A percentile compares a stretch with the other conserved stretches of the same genome.
Conservation (phyloP, 2,797 vertebrate genomes). For the Nyctalus aviator region DNA sequence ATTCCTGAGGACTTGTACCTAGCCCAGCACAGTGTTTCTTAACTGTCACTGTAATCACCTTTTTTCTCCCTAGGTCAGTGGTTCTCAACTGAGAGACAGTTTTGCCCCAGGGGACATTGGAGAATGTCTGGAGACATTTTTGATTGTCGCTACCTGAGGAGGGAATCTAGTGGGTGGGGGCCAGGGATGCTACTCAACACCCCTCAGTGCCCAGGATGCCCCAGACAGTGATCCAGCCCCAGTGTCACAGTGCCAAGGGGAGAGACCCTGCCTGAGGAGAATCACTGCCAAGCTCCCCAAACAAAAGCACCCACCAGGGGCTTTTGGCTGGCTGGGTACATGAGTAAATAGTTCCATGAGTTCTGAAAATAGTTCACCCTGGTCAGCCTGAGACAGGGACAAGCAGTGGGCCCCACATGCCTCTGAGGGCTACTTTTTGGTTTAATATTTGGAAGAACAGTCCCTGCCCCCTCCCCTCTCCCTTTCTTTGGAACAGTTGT, state of each 20-base stretch:
- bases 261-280: background rate
- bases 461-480: conserved; percentile 75
- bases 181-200: background rate
- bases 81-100: background rate
- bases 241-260: background rate
- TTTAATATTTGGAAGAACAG: conserved; percentile 71
- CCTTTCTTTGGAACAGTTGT: conserved; percentile 76
- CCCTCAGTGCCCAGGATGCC: background rate
- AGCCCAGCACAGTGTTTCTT: background rate
- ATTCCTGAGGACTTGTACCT: background rate
- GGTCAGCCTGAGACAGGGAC: background rate
- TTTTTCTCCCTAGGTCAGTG: too few species aligned
- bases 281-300: background rate
- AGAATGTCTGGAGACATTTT: background rate
- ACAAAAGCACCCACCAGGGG: background rate
- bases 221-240: too few species aligned
- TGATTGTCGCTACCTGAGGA: background rate
- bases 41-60: background rate
- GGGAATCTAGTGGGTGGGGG: background rate
- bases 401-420: background rate
- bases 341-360: background rate
- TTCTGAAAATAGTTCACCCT: background rate
- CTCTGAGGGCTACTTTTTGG: conserved; percentile 5
- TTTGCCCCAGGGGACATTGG: background rate
- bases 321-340: background rate